phyloP scores from a whole-genome alignment of 1,140 invertebrate genomes.

The Tribolium madens region DNA sequence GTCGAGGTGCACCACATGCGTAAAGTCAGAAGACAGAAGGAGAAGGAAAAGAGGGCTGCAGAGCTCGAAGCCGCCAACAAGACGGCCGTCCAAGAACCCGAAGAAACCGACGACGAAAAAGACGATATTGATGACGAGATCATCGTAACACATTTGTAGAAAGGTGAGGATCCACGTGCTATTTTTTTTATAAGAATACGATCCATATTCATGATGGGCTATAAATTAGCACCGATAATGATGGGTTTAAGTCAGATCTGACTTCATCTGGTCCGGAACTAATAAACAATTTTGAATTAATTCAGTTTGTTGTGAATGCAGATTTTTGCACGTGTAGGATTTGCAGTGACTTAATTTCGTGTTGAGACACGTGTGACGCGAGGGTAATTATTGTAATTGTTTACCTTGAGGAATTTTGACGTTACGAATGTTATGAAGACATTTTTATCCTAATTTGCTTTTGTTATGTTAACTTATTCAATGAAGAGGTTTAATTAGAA shows the following conservation, averaged over 20 bases:
- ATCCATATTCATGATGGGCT: not conserved
- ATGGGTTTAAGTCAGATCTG: not conserved
- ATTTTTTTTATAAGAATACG: not conserved
- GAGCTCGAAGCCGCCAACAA: constrained; percentile 68
- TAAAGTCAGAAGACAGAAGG: constrained; percentile 77
- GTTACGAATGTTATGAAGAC: not conserved
- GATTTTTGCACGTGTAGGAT: constrained; percentile 14
- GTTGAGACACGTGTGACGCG: not conserved
- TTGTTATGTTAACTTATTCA: constrained; percentile 13
- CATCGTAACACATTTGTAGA: constrained; percentile 84
- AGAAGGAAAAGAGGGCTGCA: constrained; percentile 77
- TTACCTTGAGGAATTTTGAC: constrained; percentile 2
- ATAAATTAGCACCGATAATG: not conserved
- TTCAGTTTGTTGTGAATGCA: not conserved
- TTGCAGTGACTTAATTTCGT: not conserved
- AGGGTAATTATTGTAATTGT: constrained; percentile 13
- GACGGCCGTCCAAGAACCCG: constrained; percentile 67
- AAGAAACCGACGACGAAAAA: constrained; percentile 85
- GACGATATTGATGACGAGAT: constrained; percentile 89
- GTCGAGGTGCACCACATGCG: constrained; percentile 87
- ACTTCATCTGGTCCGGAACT: not conserved
- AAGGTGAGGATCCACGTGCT: constrained; percentile 16
- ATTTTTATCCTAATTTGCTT: constrained; percentile 16
- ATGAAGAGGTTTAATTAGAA: not conserved
- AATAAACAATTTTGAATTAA: not conserved